phyloP scores from a whole-genome alignment of 2,888 invertebrate species.

The Pseudolycoriella hygida region DNA sequence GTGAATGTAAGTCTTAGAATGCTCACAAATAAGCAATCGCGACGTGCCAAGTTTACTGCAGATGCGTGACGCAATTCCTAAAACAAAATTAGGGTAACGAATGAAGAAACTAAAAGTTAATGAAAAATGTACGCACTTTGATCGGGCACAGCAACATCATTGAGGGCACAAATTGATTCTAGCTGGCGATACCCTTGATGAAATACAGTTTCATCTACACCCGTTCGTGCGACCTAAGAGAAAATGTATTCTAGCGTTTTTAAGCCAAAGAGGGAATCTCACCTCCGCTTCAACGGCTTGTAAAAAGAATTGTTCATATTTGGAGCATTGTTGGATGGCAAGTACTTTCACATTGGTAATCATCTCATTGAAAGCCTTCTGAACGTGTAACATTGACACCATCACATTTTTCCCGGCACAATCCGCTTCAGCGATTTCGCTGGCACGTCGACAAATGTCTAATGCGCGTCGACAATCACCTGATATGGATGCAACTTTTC shows the following conservation, averaged over 20 bases:
- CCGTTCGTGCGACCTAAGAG: constrained; percentile 50
- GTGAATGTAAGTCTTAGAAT: constrained; percentile 47
- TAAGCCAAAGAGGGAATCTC: constrained; percentile 6
- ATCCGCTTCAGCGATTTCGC: constrained; percentile 57
- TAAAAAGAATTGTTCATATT: constrained; percentile 62
- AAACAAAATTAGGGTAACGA: too few relatives aligned
- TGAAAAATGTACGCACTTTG: constrained; percentile 12
- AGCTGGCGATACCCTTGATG: constrained; percentile 52
- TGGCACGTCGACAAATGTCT: constrained; percentile 82
- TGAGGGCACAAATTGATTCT: constrained; percentile 49
- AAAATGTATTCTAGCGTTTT: neutral
- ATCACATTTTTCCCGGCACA: constrained; percentile 19
- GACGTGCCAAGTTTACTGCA: constrained; percentile 38
- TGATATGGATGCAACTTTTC: constrained; percentile 90
- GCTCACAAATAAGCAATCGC: constrained; percentile 59
- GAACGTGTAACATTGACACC: constrained; percentile 56
- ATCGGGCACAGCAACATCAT: constrained; percentile 36
- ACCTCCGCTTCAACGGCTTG: constrained; percentile 71
- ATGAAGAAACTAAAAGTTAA: too few relatives aligned
- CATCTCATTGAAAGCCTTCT: constrained; percentile 69
- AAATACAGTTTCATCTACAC: constrained; percentile 74
- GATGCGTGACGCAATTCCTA: constrained; percentile 30
- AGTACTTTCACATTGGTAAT: constrained; percentile 71
- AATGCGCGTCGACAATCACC: constrained; percentile 91
- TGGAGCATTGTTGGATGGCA: constrained; percentile 63